Percentiles rank a stretch among this genome's conserved stretches.
Conservation (phyloP, 2,113 vertebrate species). For the Lates calcarifer region DNA sequence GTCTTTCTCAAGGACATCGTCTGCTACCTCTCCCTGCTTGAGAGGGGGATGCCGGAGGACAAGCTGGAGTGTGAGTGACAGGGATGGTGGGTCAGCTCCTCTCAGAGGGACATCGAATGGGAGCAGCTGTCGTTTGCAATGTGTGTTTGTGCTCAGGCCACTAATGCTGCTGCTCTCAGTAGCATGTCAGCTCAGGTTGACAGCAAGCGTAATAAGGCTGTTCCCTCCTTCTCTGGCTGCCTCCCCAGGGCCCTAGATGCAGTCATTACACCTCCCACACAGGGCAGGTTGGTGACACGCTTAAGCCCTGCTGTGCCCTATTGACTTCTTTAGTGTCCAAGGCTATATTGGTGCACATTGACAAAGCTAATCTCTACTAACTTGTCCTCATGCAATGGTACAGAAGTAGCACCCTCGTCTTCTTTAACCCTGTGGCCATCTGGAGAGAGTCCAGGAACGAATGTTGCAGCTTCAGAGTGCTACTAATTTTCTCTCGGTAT, state of each 20-base stretch:
- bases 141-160: neutral
- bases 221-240: slow-evolving; percentile 3
- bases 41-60: slow-evolving; percentile 93
- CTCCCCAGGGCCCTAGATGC: slow-evolving; percentile 6
- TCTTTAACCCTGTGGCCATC: slow-evolving; percentile 32
- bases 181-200: slow-evolving; percentile 26
- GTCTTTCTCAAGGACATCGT: slow-evolving; percentile 95
- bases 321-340: slow-evolving; percentile 41
- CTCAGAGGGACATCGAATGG: neutral
- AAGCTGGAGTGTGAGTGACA: slow-evolving; percentile 94
- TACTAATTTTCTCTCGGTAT: slow-evolving; percentile 24
- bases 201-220: slow-evolving; percentile 23
- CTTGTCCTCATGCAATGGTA: neutral
- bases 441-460: slow-evolving; percentile 15
- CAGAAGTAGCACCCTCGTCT: slow-evolving; percentile 18
- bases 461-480: slow-evolving; percentile 24
- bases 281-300: slow-evolving; percentile 22
- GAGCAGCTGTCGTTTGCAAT: slow-evolving; percentile 5
- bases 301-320: slow-evolving; percentile 38
- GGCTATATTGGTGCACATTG: slow-evolving; percentile 39
- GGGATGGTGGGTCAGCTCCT: slow-evolving; percentile 1
- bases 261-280: slow-evolving; percentile 21
- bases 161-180: neutral
- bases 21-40: slow-evolving; percentile 96
- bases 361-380: slow-evolving; percentile 58